These are phyloP conservation scores for Musca vetustissima DNA, from an alignment of 1,140 invertebrate species.

Conservation along the genomic window DNA sequence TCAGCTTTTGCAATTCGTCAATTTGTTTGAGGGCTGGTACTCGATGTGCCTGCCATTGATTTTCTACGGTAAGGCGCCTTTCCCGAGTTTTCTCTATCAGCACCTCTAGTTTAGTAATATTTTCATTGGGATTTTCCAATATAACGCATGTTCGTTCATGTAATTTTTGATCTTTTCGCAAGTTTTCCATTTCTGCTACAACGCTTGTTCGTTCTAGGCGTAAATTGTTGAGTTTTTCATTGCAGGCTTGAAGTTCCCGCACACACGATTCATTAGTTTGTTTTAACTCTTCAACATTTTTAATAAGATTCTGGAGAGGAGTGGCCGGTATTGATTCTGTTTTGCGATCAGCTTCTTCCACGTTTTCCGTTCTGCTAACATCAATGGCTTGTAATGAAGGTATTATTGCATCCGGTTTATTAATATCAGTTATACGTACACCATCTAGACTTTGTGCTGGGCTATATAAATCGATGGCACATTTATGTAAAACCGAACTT, in stretches of 20 bases:
- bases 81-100: constrained; percentile 38
- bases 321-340: not conserved
- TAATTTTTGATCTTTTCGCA: constrained; percentile 41
- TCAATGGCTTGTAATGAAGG: not conserved
- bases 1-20: constrained; percentile 36
- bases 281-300: constrained; percentile 43
- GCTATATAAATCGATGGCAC: constrained; percentile 40
- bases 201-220: constrained; percentile 31
- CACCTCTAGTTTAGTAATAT: constrained; percentile 43
- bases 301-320: constrained; percentile 33
- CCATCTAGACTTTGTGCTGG: not conserved
- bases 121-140: constrained; percentile 46
- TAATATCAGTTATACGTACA: not conserved
- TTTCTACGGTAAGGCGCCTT: constrained; percentile 41
- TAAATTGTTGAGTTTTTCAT: constrained; percentile 26
- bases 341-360: not conserved
- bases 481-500: constrained; percentile 51
- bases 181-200: constrained; percentile 24
- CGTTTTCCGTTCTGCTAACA: not conserved
- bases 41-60: constrained; percentile 52
- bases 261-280: constrained; percentile 37
- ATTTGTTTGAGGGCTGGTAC: constrained; percentile 38
- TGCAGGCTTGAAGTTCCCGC: constrained; percentile 34
- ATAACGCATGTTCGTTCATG: constrained; percentile 47
- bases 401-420: not conserved